phyloP scores from a whole-genome alignment of 1,140 invertebrate genomes.

The roundworm (Caenorhabditis elegans) region DNA sequence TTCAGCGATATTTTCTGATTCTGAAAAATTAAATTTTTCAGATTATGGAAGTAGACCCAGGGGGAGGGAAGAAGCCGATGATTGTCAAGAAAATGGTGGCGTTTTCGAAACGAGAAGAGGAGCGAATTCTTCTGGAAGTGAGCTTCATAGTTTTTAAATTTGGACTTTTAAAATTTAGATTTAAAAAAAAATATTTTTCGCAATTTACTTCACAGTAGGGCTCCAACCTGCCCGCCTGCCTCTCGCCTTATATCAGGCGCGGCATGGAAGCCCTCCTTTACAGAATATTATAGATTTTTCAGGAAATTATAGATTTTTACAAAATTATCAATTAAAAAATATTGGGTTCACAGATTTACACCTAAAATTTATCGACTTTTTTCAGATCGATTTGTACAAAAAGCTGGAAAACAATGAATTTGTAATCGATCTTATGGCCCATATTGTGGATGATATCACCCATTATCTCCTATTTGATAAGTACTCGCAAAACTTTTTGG shows the following conservation, averaged over 20 bases:
- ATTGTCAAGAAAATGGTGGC: neutral
- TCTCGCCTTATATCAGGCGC: too few species aligned
- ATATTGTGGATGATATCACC: neutral
- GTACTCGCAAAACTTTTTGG: neutral
- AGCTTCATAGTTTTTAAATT: neutral
- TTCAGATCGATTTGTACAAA: neutral
- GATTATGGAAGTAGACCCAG: neutral
- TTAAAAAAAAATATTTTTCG: too few species aligned
- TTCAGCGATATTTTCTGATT: neutral
- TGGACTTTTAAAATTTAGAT: too few species aligned
- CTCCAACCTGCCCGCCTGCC: too few species aligned
- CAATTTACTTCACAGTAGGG: too few species aligned
- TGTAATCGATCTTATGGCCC: neutral
- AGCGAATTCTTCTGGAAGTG: neutral
- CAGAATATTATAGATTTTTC: too few species aligned
- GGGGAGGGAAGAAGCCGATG: neutral
- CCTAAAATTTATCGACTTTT: too few species aligned
- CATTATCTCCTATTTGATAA: neutral
- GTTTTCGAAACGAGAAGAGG: slow-evolving; percentile 2
- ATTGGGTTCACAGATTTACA: too few species aligned
- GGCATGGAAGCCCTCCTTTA: too few species aligned
- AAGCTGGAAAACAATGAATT: neutral
- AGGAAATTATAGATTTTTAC: too few species aligned
- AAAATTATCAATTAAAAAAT: too few species aligned
- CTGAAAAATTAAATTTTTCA: neutral